These are phyloP conservation scores for Ceratosolen solmsi DNA, from an alignment of 1,140 invertebrate species.

Conservation along the genomic window DNA sequence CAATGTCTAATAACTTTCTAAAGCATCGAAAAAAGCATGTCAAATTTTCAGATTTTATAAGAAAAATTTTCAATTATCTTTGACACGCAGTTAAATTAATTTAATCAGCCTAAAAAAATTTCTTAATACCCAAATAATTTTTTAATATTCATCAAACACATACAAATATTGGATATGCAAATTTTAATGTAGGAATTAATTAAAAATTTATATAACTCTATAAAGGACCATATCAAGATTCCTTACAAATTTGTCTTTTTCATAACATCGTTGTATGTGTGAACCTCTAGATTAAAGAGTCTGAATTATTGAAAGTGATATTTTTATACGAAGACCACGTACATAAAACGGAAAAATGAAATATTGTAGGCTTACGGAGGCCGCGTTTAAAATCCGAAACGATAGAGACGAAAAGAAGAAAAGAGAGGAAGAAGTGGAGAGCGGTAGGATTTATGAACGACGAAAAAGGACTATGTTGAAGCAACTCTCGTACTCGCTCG, in stretches of 20 bases:
- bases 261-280: neutral
- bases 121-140: too few species aligned
- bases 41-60: too few species aligned
- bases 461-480: conserved; percentile 60
- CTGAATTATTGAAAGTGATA: conserved; percentile 25
- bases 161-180: too few species aligned
- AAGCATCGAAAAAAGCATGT: too few species aligned
- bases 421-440: conserved; percentile 54
- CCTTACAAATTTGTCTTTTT: neutral
- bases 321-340: neutral
- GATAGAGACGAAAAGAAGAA: conserved; percentile 46
- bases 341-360: conserved; percentile 30
- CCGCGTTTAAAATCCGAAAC: conserved; percentile 37
- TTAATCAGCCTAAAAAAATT: too few species aligned
- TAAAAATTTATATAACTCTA: neutral
- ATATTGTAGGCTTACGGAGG: conserved; percentile 38
- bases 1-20: too few species aligned
- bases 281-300: conserved; percentile 1
- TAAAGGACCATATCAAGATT: neutral
- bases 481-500: conserved; percentile 34
- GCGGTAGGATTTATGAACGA: conserved; percentile 68
- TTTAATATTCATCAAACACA: too few species aligned
- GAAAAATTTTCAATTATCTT: too few species aligned
- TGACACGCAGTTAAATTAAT: too few species aligned
- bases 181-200: too few species aligned